phyloP scores from a whole-genome alignment of 2,888 invertebrate genomes.

The Microchrysa polita region DNA sequence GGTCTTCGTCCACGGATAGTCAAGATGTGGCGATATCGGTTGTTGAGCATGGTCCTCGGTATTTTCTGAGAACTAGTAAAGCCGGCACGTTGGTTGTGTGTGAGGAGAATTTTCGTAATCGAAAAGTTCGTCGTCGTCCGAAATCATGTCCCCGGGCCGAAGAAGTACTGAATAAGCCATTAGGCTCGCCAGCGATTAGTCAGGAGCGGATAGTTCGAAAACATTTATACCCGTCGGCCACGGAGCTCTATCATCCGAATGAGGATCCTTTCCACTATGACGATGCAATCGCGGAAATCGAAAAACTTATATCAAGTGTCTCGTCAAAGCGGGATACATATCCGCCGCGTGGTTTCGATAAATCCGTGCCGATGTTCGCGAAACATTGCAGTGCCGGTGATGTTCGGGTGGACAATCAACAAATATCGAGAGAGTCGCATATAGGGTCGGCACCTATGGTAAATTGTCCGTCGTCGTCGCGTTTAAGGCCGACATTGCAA shows the following conservation, averaged over 20 bases:
- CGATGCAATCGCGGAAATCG: constrained; percentile 36
- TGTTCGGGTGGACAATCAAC: background rate
- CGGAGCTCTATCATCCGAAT: background rate
- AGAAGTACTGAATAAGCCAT: background rate
- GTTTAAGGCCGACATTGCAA: background rate
- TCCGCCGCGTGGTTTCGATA: background rate
- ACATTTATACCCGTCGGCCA: background rate
- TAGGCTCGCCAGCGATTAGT: background rate
- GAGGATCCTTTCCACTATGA: constrained; percentile 9
- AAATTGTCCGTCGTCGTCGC: background rate
- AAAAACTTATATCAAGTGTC: constrained; percentile 42
- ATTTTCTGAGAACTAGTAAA: constrained; percentile 66
- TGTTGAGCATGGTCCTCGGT: constrained; percentile 59
- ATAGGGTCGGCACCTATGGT: background rate
- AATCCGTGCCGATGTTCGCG: background rate
- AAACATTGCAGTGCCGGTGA: constrained; percentile 11
- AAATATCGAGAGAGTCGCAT: background rate
- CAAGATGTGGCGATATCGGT: constrained; percentile 51
- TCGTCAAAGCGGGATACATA: background rate
- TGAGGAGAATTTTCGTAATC: constrained; percentile 64
- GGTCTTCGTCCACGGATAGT: constrained; percentile 60
- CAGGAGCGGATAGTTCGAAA: constrained; percentile 17
- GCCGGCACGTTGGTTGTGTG: constrained; percentile 68
- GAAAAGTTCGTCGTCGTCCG: constrained; percentile 58
- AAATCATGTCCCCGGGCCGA: constrained; percentile 44